phyloP scores from a whole-genome alignment of 2,797 vertebrate species.

The Bufotes viridis region DNA sequence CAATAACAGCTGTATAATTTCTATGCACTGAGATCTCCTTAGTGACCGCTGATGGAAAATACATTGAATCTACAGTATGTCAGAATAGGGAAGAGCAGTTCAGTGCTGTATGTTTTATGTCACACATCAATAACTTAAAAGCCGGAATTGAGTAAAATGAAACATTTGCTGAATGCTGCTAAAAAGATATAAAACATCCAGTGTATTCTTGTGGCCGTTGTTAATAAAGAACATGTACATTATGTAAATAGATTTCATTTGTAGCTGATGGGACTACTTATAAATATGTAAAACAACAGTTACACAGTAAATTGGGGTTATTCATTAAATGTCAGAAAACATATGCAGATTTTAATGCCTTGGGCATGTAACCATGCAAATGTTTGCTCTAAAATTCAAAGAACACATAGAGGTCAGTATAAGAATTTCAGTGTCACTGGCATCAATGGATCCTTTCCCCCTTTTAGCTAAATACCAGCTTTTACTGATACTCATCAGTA shows the following conservation, averaged over 20 bases:
- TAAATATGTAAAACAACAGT: conserved; percentile 52
- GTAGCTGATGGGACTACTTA: background rate
- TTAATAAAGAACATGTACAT: background rate
- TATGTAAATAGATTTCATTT: conserved; percentile 36
- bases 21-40: too few species aligned
- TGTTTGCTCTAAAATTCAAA: conserved; percentile 26
- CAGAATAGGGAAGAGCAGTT: too few species aligned
- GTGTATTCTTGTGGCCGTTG: background rate
- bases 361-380: conserved; percentile 7
- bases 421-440: background rate
- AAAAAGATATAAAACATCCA: background rate
- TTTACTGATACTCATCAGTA: background rate
- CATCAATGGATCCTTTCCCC: background rate
- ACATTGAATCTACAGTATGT: too few species aligned
- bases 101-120: background rate
- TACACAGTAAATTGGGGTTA: conserved; percentile 43
- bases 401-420: conserved; percentile 13
- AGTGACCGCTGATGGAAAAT: too few species aligned
- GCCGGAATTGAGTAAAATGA: too few species aligned
- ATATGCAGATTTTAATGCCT: conserved; percentile 37
- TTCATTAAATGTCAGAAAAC: conserved; percentile 52
- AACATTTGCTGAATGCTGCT: background rate
- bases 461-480: background rate
- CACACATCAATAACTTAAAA: background rate
- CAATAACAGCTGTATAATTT: too few species aligned